phyloP scores from a whole-genome alignment of 1,140 invertebrate species.

The Melipona quadrifasciata region DNA sequence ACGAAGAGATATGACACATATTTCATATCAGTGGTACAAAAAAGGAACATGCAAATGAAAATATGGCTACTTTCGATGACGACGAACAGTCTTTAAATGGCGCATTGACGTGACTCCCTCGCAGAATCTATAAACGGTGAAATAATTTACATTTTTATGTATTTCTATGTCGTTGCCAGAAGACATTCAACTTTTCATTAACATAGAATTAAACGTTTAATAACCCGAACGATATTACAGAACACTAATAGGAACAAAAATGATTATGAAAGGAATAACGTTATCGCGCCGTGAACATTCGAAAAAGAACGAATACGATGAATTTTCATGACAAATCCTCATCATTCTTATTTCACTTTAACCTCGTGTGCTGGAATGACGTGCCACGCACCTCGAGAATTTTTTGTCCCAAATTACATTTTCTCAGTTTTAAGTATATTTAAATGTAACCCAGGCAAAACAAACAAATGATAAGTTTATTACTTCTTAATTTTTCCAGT shows the following conservation, averaged over 20 bases:
- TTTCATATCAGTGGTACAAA: neutral
- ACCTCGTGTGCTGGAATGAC: no score
- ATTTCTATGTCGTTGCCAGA: no score
- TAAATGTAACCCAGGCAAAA: no score
- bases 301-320: neutral
- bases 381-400: no score
- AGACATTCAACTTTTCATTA: neutral
- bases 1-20: neutral
- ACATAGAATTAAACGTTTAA: neutral
- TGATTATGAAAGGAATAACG: neutral
- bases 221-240: neutral
- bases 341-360: neutral
- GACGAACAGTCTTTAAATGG: neutral
- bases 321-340: neutral
- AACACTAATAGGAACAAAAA: neutral
- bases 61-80: neutral
- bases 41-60: neutral
- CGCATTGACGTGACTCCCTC: slow-evolving; percentile 4
- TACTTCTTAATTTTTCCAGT: no score
- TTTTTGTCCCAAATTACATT: no score
- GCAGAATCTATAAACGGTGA: neutral
- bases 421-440: no score
- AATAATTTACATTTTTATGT: slow-evolving; percentile 5
- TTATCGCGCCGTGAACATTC: neutral
- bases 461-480: no score